Evolutionary conservation across 2,888 invertebrate species (phyloP).

Genomic region (Alcis repandata): DNA sequence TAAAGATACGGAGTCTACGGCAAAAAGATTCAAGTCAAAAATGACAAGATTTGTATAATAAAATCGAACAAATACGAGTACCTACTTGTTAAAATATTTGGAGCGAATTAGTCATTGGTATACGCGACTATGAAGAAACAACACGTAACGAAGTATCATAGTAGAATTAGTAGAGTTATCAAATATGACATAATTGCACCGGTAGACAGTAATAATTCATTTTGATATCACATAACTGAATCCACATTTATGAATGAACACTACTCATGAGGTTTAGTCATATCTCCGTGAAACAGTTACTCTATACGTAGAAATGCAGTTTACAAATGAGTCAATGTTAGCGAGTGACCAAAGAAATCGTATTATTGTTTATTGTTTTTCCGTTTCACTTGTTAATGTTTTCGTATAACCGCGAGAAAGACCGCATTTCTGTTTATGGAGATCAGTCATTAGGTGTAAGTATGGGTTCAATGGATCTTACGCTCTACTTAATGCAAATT

Average conservation of each 20-base stretch:
- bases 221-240: conserved; percentile 51
- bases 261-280: conserved; percentile 73
- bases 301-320: conserved; percentile 62
- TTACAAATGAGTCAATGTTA: conserved; percentile 64
- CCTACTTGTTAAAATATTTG: not conserved
- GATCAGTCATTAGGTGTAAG: conserved; percentile 22
- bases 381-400: conserved; percentile 36
- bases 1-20: too few species aligned
- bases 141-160: conserved; percentile 22
- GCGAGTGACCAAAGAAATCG: conserved; percentile 45
- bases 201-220: conserved; percentile 19
- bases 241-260: conserved; percentile 72
- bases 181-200: conserved; percentile 46
- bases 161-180: conserved; percentile 39
- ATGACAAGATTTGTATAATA: not conserved
- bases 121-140: conserved; percentile 17
- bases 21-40: too few species aligned
- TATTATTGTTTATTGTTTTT: conserved; percentile 40
- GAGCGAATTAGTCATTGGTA: not conserved
- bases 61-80: not conserved
- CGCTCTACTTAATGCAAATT: conserved; percentile 1
- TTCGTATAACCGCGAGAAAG: conserved; percentile 34
- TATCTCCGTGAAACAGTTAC: conserved; percentile 63
- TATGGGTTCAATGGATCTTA: conserved; percentile 13
- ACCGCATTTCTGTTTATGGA: conserved; percentile 33